Percentiles rank a stretch among this genome's conserved stretches.
These are phyloP conservation scores for Drosophila sproati DNA, from an alignment of 1,140 invertebrate genomes.

Conservation along the genomic window DNA sequence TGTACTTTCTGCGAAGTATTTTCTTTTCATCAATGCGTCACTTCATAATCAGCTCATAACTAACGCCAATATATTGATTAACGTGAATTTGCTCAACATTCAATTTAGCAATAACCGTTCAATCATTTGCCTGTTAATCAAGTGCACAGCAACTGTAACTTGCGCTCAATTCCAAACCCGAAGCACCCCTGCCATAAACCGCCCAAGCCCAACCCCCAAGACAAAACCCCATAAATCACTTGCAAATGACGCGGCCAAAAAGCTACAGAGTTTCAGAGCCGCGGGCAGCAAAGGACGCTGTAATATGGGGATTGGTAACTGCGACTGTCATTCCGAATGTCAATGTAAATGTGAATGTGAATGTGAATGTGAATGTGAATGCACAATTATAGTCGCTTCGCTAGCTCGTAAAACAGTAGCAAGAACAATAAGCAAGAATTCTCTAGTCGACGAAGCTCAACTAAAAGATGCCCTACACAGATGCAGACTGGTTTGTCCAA, in stretches of 20 bases:
- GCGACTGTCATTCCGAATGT: slow-evolving; percentile 34
- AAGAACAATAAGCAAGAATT: neutral
- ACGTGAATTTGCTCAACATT: slow-evolving; percentile 33
- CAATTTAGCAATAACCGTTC: slow-evolving; percentile 66
- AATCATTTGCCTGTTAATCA: slow-evolving; percentile 75
- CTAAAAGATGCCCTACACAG: too few species aligned
- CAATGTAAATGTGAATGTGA: slow-evolving; percentile 48
- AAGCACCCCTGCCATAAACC: neutral
- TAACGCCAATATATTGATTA: slow-evolving; percentile 25
- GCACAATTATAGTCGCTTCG: slow-evolving; percentile 80
- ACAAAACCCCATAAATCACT: slow-evolving; percentile 73
- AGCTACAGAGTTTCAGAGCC: slow-evolving; percentile 23
- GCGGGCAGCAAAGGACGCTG: slow-evolving; percentile 48
- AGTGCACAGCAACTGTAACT: slow-evolving; percentile 63
- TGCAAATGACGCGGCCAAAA: slow-evolving; percentile 68
- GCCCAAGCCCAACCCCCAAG: slow-evolving; percentile 14
- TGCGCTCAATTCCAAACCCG: slow-evolving; percentile 9
- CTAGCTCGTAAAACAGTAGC: slow-evolving; percentile 71
- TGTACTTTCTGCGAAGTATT: too few species aligned
- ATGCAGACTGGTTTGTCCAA: too few species aligned
- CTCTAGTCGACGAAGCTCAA: too few species aligned
- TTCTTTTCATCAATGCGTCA: too few species aligned
- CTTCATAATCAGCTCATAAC: neutral
- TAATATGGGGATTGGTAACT: slow-evolving; percentile 35
- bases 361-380: slow-evolving; percentile 62